These are phyloP conservation scores for Tiliacea citrago DNA, from an alignment of 2,888 invertebrate genomes.

Conservation along the genomic window DNA sequence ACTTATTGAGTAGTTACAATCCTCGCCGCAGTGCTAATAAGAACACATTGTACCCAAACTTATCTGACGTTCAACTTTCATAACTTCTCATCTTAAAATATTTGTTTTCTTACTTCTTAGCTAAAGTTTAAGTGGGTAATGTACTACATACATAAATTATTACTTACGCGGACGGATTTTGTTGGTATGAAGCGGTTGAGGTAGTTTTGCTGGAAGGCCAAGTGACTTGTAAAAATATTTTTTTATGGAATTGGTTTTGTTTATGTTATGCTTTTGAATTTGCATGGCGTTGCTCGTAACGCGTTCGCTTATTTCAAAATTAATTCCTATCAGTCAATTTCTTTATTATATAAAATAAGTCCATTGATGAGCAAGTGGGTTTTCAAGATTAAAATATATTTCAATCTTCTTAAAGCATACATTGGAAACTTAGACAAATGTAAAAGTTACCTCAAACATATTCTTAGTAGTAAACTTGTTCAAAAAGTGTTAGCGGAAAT, in stretches of 20 bases:
- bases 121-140: constrained; percentile 60
- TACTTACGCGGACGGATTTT: constrained; percentile 46
- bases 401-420: constrained; percentile 1
- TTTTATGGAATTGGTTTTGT: not conserved
- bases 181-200: constrained; percentile 31
- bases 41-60: constrained; percentile 70
- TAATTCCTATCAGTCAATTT: not conserved
- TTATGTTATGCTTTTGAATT: not conserved
- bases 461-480: constrained; percentile 49
- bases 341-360: not conserved
- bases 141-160: constrained; percentile 61
- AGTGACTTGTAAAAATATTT: not conserved
- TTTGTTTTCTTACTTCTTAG: constrained; percentile 53
- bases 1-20: constrained; percentile 68
- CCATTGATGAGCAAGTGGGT: too few relatives aligned
- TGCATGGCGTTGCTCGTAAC: not conserved
- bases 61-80: constrained; percentile 64
- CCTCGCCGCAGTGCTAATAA: constrained; percentile 64
- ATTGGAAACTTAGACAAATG: constrained; percentile 8
- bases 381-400: not conserved
- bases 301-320: not conserved
- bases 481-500: constrained; percentile 34
- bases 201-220: constrained; percentile 21
- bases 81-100: constrained; percentile 57
- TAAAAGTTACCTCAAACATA: constrained; percentile 23